A percentile compares a stretch with the other conserved stretches of the same genome.
Conservation (phyloP, 2,113 vertebrate species). For the Aramus guarauna region DNA sequence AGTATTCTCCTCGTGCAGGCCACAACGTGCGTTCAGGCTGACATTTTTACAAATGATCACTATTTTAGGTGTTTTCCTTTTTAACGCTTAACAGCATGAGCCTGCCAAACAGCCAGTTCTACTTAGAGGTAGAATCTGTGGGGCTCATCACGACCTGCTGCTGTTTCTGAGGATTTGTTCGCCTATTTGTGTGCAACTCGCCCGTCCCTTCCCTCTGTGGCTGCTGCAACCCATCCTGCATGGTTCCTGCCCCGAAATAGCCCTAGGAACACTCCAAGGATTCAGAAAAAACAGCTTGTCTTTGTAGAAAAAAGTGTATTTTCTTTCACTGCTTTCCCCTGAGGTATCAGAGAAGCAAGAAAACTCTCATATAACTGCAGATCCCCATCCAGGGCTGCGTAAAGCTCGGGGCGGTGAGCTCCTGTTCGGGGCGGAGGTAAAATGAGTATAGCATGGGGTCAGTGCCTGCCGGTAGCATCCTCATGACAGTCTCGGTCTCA, state of each 20-base stretch:
- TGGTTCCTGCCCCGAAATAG: neutral
- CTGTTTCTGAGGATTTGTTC: neutral
- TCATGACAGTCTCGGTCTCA: neutral
- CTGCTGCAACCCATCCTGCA: neutral
- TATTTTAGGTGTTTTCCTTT: neutral
- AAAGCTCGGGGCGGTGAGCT: neutral
- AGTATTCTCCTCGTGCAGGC: neutral
- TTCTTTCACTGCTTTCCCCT: neutral
- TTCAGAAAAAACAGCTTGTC: neutral
- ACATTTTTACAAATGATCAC: neutral
- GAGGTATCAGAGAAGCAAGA: neutral
- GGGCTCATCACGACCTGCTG: neutral
- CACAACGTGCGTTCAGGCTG: neutral
- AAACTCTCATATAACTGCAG: neutral
- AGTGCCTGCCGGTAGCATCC: neutral
- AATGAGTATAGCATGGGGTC: neutral
- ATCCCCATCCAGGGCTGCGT: neutral
- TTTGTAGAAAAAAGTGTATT: neutral
- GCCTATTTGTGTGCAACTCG: neutral
- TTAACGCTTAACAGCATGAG: no score
- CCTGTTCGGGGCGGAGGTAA: neutral
- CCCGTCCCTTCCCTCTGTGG: neutral
- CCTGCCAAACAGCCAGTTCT: neutral
- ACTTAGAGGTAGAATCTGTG: neutral
- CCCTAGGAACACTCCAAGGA: accelerated